Base-by-base conservation (phyloP, 2,888 invertebrate genomes). In the Melinaea marsaeus region DNA sequence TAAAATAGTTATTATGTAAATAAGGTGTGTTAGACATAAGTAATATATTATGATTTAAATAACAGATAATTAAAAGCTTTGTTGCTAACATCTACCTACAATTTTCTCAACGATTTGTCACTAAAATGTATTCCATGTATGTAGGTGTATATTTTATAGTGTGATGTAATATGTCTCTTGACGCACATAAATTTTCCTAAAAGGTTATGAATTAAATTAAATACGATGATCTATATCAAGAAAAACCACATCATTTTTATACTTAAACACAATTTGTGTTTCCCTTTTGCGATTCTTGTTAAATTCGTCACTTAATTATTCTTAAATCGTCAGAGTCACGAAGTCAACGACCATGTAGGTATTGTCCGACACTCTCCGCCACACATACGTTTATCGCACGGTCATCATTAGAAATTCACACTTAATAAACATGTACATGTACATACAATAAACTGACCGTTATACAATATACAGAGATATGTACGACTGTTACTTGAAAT, bases 311-410 rank as follows among this genome's bases (percentile, higher is more conserved):
- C n/a, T 61, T 33, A 57, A 64, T 63, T 59, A 61, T 63, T 63
- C 64, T 57, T 57, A 54, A 61, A 64, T 62, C 55, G 58, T 56
- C 51, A 56, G 37, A 56, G 46, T 37, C 60, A 58, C 46, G 55
- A 62, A 68, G 71, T 71, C 71, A 70, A 70, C 56, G 67, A 70
- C 71, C 71, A 71, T 32, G 63, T 58, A 62, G 35, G 63, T n/a
- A 63, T 55, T 37, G 37, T 57, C 45, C 22, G 55, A 47, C 63
- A 48, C 57, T 37, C 55, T 54, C 60, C 46, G 60, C 57, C 57
- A 34, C 34, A 56, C 57, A 58, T 59, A 64, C 62, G 60, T 55
- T 57, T 62, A 58, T 55, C 57, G 33, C 58, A 54, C 61, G 47
- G 22, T 45, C 51, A 48, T 32, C 57, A 57, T 55, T 62, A 56